Percentiles rank a stretch among this genome's conserved stretches.
These are phyloP conservation scores for Drosophila tripunctata DNA, from an alignment of 2,888 invertebrate genomes.

Conservation along the genomic window DNA sequence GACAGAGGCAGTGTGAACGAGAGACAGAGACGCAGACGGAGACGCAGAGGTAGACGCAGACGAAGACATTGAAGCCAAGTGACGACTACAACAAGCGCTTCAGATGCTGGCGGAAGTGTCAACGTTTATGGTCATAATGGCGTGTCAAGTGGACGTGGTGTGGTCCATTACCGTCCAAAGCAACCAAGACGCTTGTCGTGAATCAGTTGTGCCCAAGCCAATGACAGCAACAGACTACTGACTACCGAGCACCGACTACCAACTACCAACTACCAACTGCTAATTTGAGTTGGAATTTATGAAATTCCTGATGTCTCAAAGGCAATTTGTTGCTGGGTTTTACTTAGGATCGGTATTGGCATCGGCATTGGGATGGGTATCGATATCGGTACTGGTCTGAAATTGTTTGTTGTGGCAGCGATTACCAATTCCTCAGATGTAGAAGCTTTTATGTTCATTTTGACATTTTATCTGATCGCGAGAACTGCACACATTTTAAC, in stretches of 20 bases:
- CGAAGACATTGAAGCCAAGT: slow-evolving; percentile 36
- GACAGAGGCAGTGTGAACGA: slow-evolving; percentile 30
- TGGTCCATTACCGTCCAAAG: slow-evolving; percentile 68
- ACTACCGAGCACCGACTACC: slow-evolving; percentile 13
- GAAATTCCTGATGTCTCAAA: slow-evolving; percentile 65
- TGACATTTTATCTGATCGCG: slow-evolving; percentile 82
- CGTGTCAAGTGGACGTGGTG: slow-evolving; percentile 77
- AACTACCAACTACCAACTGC: slow-evolving; percentile 43
- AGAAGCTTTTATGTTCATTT: slow-evolving; percentile 83
- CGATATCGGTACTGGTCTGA: background rate
- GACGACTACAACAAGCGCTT: slow-evolving; percentile 34
- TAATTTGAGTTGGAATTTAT: slow-evolving; percentile 76
- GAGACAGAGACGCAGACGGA: slow-evolving; percentile 1
- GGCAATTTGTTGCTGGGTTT: slow-evolving; percentile 64
- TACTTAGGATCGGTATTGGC: background rate
- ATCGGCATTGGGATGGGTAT: background rate
- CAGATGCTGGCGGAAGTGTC: slow-evolving; percentile 70
- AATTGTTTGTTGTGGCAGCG: slow-evolving; percentile 47
- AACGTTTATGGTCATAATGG: slow-evolving; percentile 82
- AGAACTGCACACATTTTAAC: slow-evolving; percentile 82
- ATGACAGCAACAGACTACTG: slow-evolving; percentile 10
- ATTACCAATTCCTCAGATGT: slow-evolving; percentile 81
- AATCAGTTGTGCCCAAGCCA: slow-evolving; percentile 44
- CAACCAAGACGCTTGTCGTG: slow-evolving; percentile 13
- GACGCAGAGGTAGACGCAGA: slow-evolving; percentile 13